phyloP scores from a whole-genome alignment of 2,113 vertebrate genomes.

The Siphamia tubifer region DNA sequence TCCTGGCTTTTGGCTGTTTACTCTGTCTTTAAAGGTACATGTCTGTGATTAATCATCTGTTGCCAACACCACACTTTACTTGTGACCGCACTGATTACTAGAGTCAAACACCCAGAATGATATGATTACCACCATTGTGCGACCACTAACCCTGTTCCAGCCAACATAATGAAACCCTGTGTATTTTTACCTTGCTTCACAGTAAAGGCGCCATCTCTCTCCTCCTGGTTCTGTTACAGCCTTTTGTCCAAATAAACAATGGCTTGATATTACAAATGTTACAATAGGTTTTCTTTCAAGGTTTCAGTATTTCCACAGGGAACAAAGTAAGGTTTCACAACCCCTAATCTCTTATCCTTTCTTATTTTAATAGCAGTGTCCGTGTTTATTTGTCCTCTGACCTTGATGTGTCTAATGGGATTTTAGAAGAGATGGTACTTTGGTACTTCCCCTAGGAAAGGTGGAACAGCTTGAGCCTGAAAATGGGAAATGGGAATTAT shows the following conservation, averaged over 20 bases:
- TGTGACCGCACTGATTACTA: too few relatives aligned
- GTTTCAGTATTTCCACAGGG: not conserved
- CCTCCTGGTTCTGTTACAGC: not conserved
- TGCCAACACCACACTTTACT: too few relatives aligned
- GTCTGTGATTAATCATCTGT: too few relatives aligned
- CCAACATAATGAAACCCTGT: too few relatives aligned
- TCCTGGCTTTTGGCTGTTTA: not conserved
- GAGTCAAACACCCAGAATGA: too few relatives aligned
- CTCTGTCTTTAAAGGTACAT: not conserved
- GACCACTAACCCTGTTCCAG: too few relatives aligned
- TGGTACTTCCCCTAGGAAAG: not conserved
- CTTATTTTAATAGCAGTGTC: not conserved
- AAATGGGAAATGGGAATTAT: not conserved
- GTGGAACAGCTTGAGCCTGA: not conserved
- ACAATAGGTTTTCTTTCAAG: not conserved
- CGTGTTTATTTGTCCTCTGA: constrained; percentile 4
- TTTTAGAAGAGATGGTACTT: not conserved
- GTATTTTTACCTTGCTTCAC: too few relatives aligned
- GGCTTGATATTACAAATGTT: not conserved
- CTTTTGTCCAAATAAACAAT: not conserved
- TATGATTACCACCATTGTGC: too few relatives aligned
- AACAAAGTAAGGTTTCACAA: not conserved
- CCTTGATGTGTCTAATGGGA: constrained; percentile 12
- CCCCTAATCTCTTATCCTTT: not conserved
- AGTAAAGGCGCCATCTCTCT: not conserved